A percentile compares a stretch with the other conserved stretches of the same genome.
These are phyloP conservation scores for Esperia sulphurella DNA, from an alignment of 2,888 invertebrate species.

Conservation along the genomic window DNA sequence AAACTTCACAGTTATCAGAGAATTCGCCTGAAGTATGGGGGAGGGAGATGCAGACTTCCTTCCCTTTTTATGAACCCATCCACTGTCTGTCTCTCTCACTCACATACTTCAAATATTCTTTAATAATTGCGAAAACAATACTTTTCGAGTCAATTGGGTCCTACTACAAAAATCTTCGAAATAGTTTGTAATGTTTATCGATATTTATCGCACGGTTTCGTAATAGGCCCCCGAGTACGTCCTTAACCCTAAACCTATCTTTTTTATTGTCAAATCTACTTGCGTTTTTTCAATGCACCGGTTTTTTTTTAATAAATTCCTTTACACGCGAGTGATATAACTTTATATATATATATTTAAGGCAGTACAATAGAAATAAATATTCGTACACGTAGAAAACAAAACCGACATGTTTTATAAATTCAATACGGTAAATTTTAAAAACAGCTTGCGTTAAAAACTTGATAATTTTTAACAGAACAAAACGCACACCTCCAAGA, in stretches of 20 bases:
- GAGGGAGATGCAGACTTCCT: too few species aligned
- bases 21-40: too few species aligned
- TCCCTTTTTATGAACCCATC: too few species aligned
- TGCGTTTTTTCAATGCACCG: conserved; percentile 23
- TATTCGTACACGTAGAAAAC: background rate
- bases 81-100: too few species aligned
- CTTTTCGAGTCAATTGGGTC: background rate
- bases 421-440: too few species aligned
- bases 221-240: conserved; percentile 2
- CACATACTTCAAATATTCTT: background rate
- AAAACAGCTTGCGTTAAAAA: too few species aligned
- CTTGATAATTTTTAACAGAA: background rate
- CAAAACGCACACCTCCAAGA: background rate
- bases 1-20: too few species aligned
- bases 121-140: background rate
- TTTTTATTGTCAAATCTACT: conserved; percentile 59
- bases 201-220: background rate
- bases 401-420: background rate
- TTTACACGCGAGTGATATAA: conserved; percentile 18
- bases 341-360: conserved; percentile 10
- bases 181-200: background rate
- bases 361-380: conserved; percentile 2
- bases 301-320: conserved; percentile 4
- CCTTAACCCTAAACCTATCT: conserved; percentile 24
- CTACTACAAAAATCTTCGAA: background rate